Base-by-base conservation (phyloP, 2,888 invertebrate genomes). In the Diploptera punctata region DNA sequence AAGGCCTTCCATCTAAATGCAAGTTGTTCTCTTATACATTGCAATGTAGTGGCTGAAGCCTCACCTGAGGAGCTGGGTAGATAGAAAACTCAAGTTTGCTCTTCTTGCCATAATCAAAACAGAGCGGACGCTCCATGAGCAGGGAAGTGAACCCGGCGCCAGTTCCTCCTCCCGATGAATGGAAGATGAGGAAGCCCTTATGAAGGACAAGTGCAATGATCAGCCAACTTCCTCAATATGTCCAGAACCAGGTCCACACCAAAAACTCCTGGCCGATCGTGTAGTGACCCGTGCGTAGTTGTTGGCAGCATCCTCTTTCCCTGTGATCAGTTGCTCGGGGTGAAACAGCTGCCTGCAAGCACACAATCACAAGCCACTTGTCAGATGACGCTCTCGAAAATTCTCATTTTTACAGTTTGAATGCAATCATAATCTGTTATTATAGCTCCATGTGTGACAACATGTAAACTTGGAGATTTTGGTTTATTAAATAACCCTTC, bases 51-150 rank as follows among this genome's bases (percentile, higher is more conserved):
- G n/a, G n/a, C n/a, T n/a, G n/a, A n/a, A n/a, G n/a, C n/a, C 38
- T 38, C n/a, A 93, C 94, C 83, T 92, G 93, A 1, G 88, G 88
- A 29, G 88, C 88, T 1, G 88, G 88, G 77, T 88, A 89, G 73
- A 88, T 85, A 73, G 87, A 83, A 78, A 89, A 89, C 77, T 86
- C 86, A 44, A 88, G 81, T 77, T 88, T 88, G 75, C 86, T 85
- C 79, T 88, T 88, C 81, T 88, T 87, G 74, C 88, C 87, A 78
- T 88, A 88, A 79, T 89, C 88, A 10, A 87, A 85, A 9, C 86
- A 85, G 47, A 89, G 84, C n/a, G n/a, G 81, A 9, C 87, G 79
- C 78, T 88, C 87, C 88, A 89, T 87, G 24, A 88, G 81, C 29
- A 89, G 82, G 9, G 88, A 87, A 3, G 87, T 86, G 80, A 89